These are phyloP conservation scores for Ammodytes dubius DNA, from an alignment of 2,113 vertebrate species.

Conservation along the genomic window DNA sequence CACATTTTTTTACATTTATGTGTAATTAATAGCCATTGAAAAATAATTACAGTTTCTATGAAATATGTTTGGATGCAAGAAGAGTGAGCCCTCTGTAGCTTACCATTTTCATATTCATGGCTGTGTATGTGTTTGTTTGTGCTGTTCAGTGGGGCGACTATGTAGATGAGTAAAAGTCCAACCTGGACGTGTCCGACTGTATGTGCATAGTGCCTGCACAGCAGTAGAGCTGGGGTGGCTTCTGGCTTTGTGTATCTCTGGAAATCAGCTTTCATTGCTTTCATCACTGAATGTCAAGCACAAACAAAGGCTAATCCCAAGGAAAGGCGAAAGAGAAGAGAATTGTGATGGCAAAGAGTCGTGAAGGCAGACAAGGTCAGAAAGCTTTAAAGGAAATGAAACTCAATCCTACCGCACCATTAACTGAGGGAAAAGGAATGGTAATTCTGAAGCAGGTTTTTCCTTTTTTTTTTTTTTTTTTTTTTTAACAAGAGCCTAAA, in stretches of 20 bases:
- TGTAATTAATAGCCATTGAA: constrained; percentile 38
- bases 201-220: constrained; percentile 56
- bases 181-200: constrained; percentile 57
- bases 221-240: constrained; percentile 71
- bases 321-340: constrained; percentile 67
- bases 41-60: background rate
- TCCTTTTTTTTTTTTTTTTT: constrained; percentile 2
- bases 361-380: constrained; percentile 80
- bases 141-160: constrained; percentile 46
- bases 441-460: constrained; percentile 64
- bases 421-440: constrained; percentile 63
- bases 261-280: constrained; percentile 82
- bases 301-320: constrained; percentile 89
- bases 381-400: constrained; percentile 78
- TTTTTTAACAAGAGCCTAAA: constrained; percentile 18
- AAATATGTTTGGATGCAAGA: constrained; percentile 12
- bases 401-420: constrained; percentile 78
- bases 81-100: background rate
- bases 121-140: constrained; percentile 37
- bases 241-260: constrained; percentile 85
- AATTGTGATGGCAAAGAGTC: constrained; percentile 64
- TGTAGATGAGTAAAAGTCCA: constrained; percentile 62
- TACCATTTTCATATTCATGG: constrained; percentile 16
- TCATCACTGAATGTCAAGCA: constrained; percentile 88
- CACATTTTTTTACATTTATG: constrained; percentile 49